These are phyloP conservation scores for Eupristina koningsbergeri DNA, from an alignment of 1,140 invertebrate species.

Conservation along the genomic window DNA sequence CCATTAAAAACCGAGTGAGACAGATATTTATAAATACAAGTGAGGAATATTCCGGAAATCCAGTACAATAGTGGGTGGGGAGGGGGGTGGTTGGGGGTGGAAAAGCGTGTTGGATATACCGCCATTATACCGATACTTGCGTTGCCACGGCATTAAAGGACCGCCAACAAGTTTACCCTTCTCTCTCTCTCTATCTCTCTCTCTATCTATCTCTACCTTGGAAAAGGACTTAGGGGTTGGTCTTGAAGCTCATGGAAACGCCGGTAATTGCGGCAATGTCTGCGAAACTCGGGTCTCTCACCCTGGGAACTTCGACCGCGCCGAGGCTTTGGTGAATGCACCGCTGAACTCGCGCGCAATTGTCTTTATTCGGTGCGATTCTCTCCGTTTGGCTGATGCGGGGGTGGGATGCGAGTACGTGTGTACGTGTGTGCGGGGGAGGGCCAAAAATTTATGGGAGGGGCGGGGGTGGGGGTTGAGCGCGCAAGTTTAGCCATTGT, in stretches of 20 bases:
- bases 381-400: background rate
- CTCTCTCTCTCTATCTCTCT: background rate
- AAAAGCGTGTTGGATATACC: background rate
- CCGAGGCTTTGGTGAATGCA: constrained; percentile 13
- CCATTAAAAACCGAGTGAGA: background rate
- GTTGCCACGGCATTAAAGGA: constrained; percentile 28
- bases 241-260: constrained; percentile 22
- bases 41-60: constrained; percentile 20
- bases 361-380: constrained; percentile 32
- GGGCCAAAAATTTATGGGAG: constrained; percentile 40
- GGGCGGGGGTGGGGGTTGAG: no score
- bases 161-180: background rate
- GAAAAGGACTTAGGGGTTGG: background rate
- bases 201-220: background rate
- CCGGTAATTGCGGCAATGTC: constrained; percentile 39
- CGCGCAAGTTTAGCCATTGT: constrained; percentile 29
- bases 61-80: constrained; percentile 16
- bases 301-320: constrained; percentile 10
- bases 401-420: no score
- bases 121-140: background rate
- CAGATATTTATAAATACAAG: background rate
- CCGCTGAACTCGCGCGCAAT: constrained; percentile 28
- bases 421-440: background rate
- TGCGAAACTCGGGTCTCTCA: constrained; percentile 20
- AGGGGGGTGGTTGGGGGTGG: background rate